These are phyloP conservation scores for Chlamydotis undulata DNA, from an alignment of 2,113 vertebrate genomes.

Conservation along the genomic window DNA sequence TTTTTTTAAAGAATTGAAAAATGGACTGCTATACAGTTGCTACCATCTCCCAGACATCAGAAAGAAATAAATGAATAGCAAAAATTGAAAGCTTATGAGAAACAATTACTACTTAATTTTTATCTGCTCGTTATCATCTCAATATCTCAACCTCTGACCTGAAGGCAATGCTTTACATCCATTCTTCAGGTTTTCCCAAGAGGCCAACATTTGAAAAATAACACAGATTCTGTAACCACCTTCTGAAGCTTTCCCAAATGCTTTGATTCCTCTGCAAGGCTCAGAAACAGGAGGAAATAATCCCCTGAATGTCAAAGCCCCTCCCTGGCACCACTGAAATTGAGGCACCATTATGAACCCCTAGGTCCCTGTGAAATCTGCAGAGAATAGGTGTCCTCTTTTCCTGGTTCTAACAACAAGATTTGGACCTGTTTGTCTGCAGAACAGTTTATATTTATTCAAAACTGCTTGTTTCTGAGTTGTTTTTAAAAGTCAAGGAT, in stretches of 20 bases:
- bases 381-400: neutral
- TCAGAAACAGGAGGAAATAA: neutral
- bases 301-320: neutral
- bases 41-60: neutral
- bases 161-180: neutral
- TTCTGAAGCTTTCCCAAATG: neutral
- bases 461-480: neutral
- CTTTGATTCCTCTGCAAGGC: neutral
- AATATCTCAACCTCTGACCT: neutral
- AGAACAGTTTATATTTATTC: neutral
- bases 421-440: neutral
- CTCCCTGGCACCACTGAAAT: neutral
- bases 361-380: neutral
- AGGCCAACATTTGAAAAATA: neutral
- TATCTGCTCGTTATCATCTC: neutral
- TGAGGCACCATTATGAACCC: neutral
- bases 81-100: neutral
- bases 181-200: neutral
- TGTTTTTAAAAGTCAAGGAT: neutral
- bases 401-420: neutral
- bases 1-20: neutral
- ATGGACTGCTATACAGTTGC: neutral
- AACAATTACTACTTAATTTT: neutral
- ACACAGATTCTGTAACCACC: neutral
- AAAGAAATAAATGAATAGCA: neutral